Conservation (phyloP, 2,113 vertebrate genomes). For the Lucifuga dentata region DNA sequence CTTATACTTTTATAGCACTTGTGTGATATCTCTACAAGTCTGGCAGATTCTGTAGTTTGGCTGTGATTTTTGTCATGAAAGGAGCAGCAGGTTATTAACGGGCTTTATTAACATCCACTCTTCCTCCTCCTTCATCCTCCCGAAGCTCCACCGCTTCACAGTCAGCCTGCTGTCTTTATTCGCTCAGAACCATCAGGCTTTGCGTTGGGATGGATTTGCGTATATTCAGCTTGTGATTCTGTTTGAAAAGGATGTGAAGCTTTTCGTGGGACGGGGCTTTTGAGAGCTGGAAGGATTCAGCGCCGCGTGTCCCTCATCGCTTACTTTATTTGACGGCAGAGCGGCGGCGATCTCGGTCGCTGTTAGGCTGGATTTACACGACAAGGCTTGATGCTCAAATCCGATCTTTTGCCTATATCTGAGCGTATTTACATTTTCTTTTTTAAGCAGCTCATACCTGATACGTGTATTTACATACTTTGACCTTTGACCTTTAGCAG, state of each 20-base stretch:
- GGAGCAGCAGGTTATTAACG: conserved; percentile 22
- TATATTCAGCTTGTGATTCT: conserved; percentile 39
- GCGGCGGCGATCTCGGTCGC: conserved; percentile 44
- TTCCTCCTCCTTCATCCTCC: conserved; percentile 10
- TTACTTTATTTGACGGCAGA: conserved; percentile 69
- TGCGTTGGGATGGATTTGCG: conserved; percentile 22
- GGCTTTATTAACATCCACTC: conserved; percentile 15
- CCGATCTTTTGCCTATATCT: no score
- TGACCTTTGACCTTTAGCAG: no score
- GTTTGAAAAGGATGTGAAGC: conserved; percentile 64
- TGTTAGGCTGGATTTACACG: no score
- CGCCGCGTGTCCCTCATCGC: conserved; percentile 58
- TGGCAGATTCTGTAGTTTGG: conserved; percentile 48
- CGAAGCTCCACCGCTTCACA: conserved; percentile 36
- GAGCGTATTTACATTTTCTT: no score
- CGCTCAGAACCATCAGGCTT: conserved; percentile 25
- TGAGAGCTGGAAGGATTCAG: conserved; percentile 41
- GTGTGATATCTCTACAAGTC: conserved; percentile 45
- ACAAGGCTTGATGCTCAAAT: no score
- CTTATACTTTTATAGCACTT: conserved; percentile 34
- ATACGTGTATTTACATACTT: no score
- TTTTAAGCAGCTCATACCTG: no score
- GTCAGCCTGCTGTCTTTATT: conserved; percentile 4
- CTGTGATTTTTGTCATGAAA: conserved; percentile 37
- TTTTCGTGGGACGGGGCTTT: conserved; percentile 20